Percentiles rank a stretch among this genome's conserved stretches.
These are phyloP conservation scores for Chrysodeixis includens DNA, from an alignment of 2,888 invertebrate species.

Conservation along the genomic window DNA sequence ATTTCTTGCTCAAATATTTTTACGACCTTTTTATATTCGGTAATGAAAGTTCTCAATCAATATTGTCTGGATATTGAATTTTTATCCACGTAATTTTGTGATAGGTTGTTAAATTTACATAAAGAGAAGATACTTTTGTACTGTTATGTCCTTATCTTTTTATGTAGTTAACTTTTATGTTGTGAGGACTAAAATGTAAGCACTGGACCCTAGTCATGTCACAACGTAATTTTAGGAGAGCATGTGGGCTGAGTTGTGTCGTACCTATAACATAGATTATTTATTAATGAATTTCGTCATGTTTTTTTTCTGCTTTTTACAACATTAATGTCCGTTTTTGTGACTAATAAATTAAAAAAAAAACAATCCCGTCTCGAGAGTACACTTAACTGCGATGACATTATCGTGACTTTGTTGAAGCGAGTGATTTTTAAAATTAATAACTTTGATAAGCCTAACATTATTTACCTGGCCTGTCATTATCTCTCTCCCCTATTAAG, in stretches of 20 bases:
- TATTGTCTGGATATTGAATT: slow-evolving; percentile 33
- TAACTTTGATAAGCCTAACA: slow-evolving; percentile 43
- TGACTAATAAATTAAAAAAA: too few species aligned
- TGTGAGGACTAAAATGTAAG: not conserved
- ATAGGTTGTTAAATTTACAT: slow-evolving; percentile 13
- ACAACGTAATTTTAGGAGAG: too few species aligned
- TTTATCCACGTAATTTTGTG: slow-evolving; percentile 18
- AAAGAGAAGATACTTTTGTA: slow-evolving; percentile 7
- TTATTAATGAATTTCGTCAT: too few species aligned
- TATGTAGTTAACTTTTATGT: not conserved
- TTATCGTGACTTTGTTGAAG: slow-evolving; percentile 23
- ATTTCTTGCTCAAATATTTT: slow-evolving; percentile 41
- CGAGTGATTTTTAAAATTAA: slow-evolving; percentile 17
- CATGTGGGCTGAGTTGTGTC: too few species aligned
- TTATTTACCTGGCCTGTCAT: slow-evolving; percentile 42
- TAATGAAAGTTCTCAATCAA: slow-evolving; percentile 51
- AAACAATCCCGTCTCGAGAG: too few species aligned
- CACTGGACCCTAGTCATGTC: too few species aligned
- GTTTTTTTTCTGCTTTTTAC: too few species aligned
- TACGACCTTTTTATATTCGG: slow-evolving; percentile 32
- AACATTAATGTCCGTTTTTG: too few species aligned
- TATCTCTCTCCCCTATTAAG: slow-evolving; percentile 58
- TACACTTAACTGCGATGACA: not conserved
- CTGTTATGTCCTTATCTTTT: not conserved
- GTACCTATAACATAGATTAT: too few species aligned